Percentiles rank a stretch among this genome's conserved stretches.
These are phyloP conservation scores for Philaethria dido DNA, from an alignment of 2,888 invertebrate genomes.

Conservation along the genomic window DNA sequence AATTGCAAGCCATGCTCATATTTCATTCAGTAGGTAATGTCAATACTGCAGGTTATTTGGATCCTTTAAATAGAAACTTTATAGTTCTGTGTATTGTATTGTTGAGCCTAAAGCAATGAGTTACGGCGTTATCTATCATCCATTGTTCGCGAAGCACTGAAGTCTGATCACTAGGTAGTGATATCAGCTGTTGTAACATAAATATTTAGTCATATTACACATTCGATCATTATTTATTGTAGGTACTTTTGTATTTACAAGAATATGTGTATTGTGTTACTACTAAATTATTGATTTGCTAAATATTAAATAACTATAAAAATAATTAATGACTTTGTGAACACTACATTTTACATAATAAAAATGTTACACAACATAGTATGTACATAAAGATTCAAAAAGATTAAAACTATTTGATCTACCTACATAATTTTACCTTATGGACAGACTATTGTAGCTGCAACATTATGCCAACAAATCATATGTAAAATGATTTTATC, in stretches of 20 bases:
- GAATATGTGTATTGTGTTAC: neutral
- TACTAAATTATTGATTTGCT: neutral
- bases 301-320: neutral
- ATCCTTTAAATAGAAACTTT: conserved; percentile 18
- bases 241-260: neutral
- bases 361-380: no score
- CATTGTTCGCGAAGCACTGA: conserved; percentile 50
- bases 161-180: conserved; percentile 4
- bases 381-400: no score
- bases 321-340: neutral
- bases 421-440: no score
- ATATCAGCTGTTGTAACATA: conserved; percentile 16
- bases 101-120: conserved; percentile 51
- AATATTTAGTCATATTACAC: conserved; percentile 13
- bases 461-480: no score
- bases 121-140: conserved; percentile 51
- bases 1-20: conserved; percentile 25
- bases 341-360: no score
- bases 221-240: neutral
- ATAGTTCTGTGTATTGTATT: conserved; percentile 37
- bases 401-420: no score
- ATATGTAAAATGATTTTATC: neutral
- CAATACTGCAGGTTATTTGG: conserved; percentile 30
- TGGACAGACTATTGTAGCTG: no score
- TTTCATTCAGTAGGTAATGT: conserved; percentile 30